Conservation (phyloP, 2,888 invertebrate genomes). For the Chydorus sphaericus region DNA sequence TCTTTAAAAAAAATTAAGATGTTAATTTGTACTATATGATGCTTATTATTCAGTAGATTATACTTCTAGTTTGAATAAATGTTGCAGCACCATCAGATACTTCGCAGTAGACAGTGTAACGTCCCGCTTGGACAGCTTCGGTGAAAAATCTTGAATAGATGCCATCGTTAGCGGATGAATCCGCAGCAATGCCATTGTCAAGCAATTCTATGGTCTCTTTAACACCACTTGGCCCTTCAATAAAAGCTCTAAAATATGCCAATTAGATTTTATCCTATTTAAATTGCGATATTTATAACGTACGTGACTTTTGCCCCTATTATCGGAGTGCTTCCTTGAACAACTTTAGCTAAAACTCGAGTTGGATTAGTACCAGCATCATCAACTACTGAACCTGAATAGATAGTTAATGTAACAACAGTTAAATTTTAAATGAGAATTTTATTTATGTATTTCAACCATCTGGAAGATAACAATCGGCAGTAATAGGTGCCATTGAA, state of each 20-base stretch:
- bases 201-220: background rate
- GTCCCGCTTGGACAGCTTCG: background rate
- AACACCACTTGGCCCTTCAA: background rate
- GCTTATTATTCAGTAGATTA: too few species aligned
- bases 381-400: background rate
- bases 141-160: constrained; percentile 17
- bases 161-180: constrained; percentile 16
- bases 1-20: too few species aligned
- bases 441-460: background rate
- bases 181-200: constrained; percentile 17
- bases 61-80: too few species aligned
- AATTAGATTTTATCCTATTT: background rate
- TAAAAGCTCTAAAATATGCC: background rate
- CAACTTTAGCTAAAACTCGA: constrained; percentile 13
- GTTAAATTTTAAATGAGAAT: background rate
- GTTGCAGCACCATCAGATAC: too few species aligned
- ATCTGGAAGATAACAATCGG: background rate
- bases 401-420: background rate
- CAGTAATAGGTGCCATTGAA: background rate
- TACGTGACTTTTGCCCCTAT: constrained; percentile 15
- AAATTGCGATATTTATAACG: background rate
- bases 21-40: too few species aligned
- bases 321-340: constrained; percentile 15
- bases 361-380: background rate
- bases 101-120: constrained; percentile 15